phyloP scores from a whole-genome alignment of 2,888 invertebrate genomes.

The Cataglyphis cursor region DNA sequence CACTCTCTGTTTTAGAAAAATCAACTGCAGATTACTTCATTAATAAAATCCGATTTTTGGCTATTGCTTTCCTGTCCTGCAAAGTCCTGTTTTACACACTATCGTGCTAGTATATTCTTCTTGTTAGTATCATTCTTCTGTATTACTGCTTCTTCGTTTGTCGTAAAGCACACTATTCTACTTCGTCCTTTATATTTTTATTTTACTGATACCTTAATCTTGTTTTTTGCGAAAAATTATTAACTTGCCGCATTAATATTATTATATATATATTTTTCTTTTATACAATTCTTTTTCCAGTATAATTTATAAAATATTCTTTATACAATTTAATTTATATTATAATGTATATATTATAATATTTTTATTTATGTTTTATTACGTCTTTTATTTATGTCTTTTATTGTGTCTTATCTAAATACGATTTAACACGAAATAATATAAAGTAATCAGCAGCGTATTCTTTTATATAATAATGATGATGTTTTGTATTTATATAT shows the following conservation, averaged over 20 bases:
- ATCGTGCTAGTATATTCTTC: conserved; percentile 8
- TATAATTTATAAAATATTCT: neutral
- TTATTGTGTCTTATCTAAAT: neutral
- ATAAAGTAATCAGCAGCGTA: neutral
- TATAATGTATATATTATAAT: neutral
- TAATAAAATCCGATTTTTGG: conserved; percentile 13
- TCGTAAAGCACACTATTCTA: conserved; percentile 16
- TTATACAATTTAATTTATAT: conserved; percentile 6
- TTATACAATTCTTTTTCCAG: neutral
- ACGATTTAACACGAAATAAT: conserved; percentile 25
- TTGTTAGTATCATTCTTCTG: neutral
- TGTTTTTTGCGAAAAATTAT: neutral
- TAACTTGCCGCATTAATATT: conserved; percentile 19
- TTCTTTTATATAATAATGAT: conserved; percentile 14
- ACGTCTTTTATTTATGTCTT: neutral
- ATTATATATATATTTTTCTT: neutral
- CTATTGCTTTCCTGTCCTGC: conserved; percentile 37
- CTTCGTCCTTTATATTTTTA: neutral
- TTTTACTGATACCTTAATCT: conserved; percentile 9
- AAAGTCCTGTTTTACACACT: neutral
- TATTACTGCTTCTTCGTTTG: conserved; percentile 3
- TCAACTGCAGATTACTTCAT: conserved; percentile 37
- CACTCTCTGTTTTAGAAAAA: conserved; percentile 6
- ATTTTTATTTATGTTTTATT: conserved; percentile 10
- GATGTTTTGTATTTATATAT: neutral